phyloP scores from a whole-genome alignment of 2,113 vertebrate genomes.

The Coryphaenoides rupestris region DNA sequence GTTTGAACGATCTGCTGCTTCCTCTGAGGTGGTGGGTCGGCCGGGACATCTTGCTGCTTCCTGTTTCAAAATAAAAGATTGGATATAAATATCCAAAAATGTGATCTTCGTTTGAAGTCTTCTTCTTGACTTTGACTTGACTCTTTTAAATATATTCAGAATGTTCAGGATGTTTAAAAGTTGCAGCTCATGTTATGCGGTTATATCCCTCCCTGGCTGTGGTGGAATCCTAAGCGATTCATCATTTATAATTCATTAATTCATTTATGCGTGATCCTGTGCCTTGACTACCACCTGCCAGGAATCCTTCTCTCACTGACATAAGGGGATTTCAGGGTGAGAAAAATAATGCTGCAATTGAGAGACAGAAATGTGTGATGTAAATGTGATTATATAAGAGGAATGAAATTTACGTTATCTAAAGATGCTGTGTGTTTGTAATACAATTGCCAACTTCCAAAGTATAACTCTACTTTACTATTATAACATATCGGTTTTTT shows the following conservation, averaged over 20 bases:
- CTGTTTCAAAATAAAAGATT: constrained; percentile 40
- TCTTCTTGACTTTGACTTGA: neutral
- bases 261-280: neutral
- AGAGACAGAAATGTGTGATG: constrained; percentile 1
- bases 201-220: neutral
- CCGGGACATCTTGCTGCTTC: constrained; percentile 41
- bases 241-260: neutral
- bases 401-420: constrained; percentile 1
- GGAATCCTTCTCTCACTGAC: constrained; percentile 4
- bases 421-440: neutral
- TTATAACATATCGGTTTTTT: no score
- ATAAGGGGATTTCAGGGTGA: constrained; percentile 21
- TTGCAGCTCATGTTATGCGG: no score
- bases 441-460: no score
- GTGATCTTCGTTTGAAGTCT: neutral
- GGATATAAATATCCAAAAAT: no score
- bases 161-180: no score
- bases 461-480: no score
- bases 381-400: constrained; percentile 25
- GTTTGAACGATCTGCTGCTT: constrained; percentile 37
- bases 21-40: constrained; percentile 27
- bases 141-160: neutral
- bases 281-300: neutral
- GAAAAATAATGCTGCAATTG: constrained; percentile 8
- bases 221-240: constrained; percentile 5